These are phyloP conservation scores for Andrena cerasifolii DNA, from an alignment of 1,140 invertebrate species.

Conservation along the genomic window DNA sequence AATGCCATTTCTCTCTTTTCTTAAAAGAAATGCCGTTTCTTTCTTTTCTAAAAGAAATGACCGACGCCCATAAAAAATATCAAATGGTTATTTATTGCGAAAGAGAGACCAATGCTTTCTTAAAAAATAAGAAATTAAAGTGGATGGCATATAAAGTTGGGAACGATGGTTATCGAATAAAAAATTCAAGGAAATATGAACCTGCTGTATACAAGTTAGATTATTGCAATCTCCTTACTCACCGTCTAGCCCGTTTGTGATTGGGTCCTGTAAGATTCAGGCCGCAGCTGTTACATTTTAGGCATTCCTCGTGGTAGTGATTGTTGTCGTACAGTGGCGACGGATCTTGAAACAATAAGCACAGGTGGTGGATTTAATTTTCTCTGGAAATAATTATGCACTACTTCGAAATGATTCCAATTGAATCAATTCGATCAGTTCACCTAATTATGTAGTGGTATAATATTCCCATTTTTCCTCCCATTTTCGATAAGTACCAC, in stretches of 20 bases:
- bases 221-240: slow-evolving; percentile 43
- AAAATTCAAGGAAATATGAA: not conserved
- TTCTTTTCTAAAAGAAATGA: not conserved
- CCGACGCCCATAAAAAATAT: not conserved
- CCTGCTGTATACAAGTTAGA: not conserved
- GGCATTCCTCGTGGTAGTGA: slow-evolving; percentile 97
- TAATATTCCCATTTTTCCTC: too few relatives aligned
- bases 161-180: not conserved
- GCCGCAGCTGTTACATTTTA: slow-evolving; percentile 96
- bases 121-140: slow-evolving; percentile 17
- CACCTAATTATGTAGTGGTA: too few relatives aligned
- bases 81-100: not conserved
- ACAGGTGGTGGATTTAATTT: not conserved
- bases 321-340: slow-evolving; percentile 96
- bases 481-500: too few relatives aligned
- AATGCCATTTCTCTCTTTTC: too few relatives aligned
- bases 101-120: not conserved
- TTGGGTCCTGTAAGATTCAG: slow-evolving; percentile 95
- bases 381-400: not conserved
- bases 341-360: slow-evolving; percentile 87
- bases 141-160: not conserved
- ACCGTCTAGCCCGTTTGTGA: slow-evolving; percentile 88
- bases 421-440: not conserved
- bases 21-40: too few relatives aligned
- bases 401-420: not conserved